phyloP scores from a whole-genome alignment of 2,888 invertebrate species.

The Deilephila porcellus region DNA sequence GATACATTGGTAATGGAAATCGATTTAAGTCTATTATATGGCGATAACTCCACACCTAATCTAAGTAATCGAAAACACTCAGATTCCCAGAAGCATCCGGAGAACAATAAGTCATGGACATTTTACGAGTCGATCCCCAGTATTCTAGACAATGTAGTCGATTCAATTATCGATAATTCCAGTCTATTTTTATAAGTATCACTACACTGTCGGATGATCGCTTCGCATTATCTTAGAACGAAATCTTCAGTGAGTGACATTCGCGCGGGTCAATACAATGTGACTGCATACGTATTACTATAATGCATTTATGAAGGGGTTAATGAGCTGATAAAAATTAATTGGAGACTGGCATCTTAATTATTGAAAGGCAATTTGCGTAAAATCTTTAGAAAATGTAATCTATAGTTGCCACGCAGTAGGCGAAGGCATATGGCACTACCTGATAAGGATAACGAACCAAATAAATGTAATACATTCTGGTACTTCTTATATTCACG shows the following conservation, averaged over 20 bases:
- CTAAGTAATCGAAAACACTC: too few relatives aligned
- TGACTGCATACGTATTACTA: constrained; percentile 1
- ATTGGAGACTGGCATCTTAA: constrained; percentile 29
- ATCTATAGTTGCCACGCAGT: background rate
- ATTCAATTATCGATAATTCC: background rate
- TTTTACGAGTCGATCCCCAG: background rate
- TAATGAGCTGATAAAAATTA: constrained; percentile 34
- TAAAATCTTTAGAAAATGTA: background rate
- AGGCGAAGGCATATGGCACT: background rate
- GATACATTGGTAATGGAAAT: too few relatives aligned
- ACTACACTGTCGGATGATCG: background rate
- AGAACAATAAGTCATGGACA: too few relatives aligned
- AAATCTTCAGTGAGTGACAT: constrained; percentile 13
- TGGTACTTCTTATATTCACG: too few relatives aligned
- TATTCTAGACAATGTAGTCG: background rate
- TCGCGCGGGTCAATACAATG: constrained; percentile 20
- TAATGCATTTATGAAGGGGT: background rate
- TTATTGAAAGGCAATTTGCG: background rate
- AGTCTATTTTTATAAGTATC: background rate
- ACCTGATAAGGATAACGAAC: background rate
- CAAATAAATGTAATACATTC: too few relatives aligned
- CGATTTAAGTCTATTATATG: too few relatives aligned
- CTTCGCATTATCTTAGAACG: background rate
- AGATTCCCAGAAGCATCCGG: too few relatives aligned
- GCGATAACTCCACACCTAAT: too few relatives aligned